Conservation (phyloP, 1,140 invertebrate species). For the Drosophila carrolli region DNA sequence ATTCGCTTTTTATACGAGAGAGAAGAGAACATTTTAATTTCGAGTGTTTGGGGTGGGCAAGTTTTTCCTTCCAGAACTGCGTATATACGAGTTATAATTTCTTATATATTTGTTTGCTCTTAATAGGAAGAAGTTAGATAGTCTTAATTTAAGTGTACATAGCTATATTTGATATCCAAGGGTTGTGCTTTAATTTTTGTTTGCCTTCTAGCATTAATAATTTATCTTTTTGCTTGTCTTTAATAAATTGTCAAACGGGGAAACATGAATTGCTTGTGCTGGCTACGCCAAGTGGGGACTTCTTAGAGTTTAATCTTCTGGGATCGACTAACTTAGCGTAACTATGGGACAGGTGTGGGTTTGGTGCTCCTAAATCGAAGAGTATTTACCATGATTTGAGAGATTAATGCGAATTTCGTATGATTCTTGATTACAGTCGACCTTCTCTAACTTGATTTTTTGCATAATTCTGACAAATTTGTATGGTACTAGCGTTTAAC, state of each 20-base stretch:
- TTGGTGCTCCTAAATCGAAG: constrained; percentile 61
- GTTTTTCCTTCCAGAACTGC: constrained; percentile 48
- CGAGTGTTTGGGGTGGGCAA: constrained; percentile 36
- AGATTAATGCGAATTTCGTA: constrained; percentile 27
- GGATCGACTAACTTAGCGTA: constrained; percentile 46
- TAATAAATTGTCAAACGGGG: constrained; percentile 42
- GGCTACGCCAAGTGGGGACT: constrained; percentile 66
- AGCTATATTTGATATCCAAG: constrained; percentile 49
- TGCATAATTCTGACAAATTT: background rate
- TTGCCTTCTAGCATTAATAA: constrained; percentile 2
- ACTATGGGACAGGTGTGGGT: constrained; percentile 45
- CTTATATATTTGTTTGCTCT: constrained; percentile 45
- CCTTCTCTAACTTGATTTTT: constrained; percentile 25
- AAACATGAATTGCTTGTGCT: constrained; percentile 74
- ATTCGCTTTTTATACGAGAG: constrained; percentile 18
- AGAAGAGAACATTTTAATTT: constrained; percentile 20
- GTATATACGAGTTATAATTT: constrained; percentile 39
- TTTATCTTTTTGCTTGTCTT: constrained; percentile 4
- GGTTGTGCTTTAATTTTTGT: constrained; percentile 37
- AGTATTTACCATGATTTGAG: constrained; percentile 44
- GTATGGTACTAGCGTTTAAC: constrained; percentile 10
- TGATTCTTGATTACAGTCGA: constrained; percentile 21
- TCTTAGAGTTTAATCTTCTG: constrained; percentile 11
- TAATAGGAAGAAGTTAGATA: constrained; percentile 56
- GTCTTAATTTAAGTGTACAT: constrained; percentile 50